Percentiles rank a stretch among this genome's conserved stretches.
phyloP scores from a whole-genome alignment of 30 jellyfish, hydroid and myxozoan species.

The Phacellophora camtschatica region DNA sequence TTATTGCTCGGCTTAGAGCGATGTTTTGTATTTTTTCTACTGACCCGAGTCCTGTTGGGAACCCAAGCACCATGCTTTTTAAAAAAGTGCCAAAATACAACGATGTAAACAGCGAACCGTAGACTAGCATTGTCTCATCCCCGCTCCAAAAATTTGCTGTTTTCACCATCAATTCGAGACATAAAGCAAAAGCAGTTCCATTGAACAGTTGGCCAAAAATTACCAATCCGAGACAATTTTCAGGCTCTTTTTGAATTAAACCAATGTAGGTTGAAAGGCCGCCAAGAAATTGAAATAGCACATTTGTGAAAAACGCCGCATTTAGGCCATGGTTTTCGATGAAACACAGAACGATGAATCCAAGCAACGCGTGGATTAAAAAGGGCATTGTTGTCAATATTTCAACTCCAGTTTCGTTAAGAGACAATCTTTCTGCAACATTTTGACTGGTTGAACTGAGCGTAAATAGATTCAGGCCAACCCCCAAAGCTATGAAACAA shows the following conservation, averaged over 20 bases:
- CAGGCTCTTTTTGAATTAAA: not conserved
- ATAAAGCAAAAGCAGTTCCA: constrained; percentile 2
- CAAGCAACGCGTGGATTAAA: constrained; percentile 9
- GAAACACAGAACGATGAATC: not conserved
- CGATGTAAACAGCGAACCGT: not conserved
- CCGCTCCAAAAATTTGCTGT: not conserved
- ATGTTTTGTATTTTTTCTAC: not conserved
- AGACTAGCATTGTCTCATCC: not conserved
- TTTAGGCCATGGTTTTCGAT: constrained; percentile 3
- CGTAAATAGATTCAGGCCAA: constrained; percentile 29
- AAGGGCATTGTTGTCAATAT: not conserved
- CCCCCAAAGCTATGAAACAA: not conserved
- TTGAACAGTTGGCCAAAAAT: constrained; percentile 5
- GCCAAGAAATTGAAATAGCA: constrained; percentile 20
- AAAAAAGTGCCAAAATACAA: not conserved
- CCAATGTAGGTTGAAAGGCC: not conserved
- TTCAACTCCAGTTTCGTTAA: not conserved
- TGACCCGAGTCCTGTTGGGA: not conserved
- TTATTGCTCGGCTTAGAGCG: not conserved
- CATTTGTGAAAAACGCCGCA: not conserved
- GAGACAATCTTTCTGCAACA: not conserved
- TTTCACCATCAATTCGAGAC: not conserved
- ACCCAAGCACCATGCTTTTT: not conserved
- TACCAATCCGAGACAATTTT: constrained; percentile 6
- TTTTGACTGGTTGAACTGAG: not conserved